Evolutionary conservation across 2,888 invertebrate species (phyloP), one percentile per base, ranked within the genome.

Genomic region (Mesochorus sp.): DNA sequence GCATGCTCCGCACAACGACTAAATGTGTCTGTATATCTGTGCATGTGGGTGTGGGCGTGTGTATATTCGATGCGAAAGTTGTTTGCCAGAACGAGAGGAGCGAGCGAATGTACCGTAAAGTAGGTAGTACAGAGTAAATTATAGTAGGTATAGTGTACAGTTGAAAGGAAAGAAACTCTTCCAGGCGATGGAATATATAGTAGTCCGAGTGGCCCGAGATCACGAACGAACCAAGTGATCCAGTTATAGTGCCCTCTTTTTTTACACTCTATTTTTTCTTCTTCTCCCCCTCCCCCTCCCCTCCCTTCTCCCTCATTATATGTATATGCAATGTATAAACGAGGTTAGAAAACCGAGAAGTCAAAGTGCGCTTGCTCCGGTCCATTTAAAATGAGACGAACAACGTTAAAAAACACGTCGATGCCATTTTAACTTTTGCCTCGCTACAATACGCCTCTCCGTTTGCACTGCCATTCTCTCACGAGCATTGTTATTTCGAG

Each of bases 221-320:
- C 70, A 71, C 73, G 73, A 80, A 70, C 70, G 79, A 57, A 42
- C 67, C 61, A 49, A 73, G 76, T 70, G 74, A 73, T 76, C 80
- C 71, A 80, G 80, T 80, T 77, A n/a, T n/a, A 74, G 70, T 72
- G 79, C 57, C 79, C 79, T 72, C 64, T 72, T 77, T 79, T 76
- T 49, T 73, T 19, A 28, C 62, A 24, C 59, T 53, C 71, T 53
- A 24, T 5, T 37, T 34, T 26, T 26, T 39, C 26, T 71, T 49
- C 37, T 17, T 49, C 42, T 57, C 44, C 44, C 61, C 31, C 44
- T 72, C 37, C 3, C 17, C n/a, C 31, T 12, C 49, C 37, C 57
- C 42, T n/a, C 53, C 62, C 31, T 34, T 37, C 64, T 72, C 55
- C 42, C 64, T 55, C 67, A 49, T 59, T 49, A 21, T 57, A 37